Evolutionary conservation across 35 echinoderm and acorn worm genomes (phyloP), one percentile per base, ranked within the genome.

Genomic region (Antedon bifida): DNA sequence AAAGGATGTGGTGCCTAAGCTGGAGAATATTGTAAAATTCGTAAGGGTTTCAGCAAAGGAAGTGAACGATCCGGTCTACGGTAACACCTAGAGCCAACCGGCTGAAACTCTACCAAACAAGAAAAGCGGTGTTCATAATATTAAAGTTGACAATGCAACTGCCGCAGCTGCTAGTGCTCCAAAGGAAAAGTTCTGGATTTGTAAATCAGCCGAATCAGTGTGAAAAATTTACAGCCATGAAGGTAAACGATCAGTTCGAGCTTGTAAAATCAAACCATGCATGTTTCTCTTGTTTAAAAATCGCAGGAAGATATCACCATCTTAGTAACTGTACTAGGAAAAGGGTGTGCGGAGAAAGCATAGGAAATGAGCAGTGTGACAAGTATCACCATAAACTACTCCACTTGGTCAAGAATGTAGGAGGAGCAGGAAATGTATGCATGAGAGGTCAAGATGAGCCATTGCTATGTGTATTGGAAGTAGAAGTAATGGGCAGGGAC

Each of bases 211-310:
- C 38, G 1, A 36, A 82, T 45, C 79, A 82, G 29, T 82, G 79
- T 28, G 29, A 42, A 19, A 36, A 81, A 29, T 29, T 81, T 32
- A 36, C 30, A 3, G 28, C 0, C 12, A 81, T 81, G 79, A 32
- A 35, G 12, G 34, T 42, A 10, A 4, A 81, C 5, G 36, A 81
- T 1, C 34, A 77, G 1, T 86, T 0, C 56, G 46, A 86, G 21
- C 51, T 82, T 0, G 29, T 82, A 21, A 87, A 87, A 33, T 33
- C 26, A 3, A 81, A 81, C 5, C 38, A 81, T 55, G 85, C 42
- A 46, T 87, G 85, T 74, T 81, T 81, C 30, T 80, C 46, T 34
- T 87, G 78, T 74, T 42, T 87, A 2, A 87, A 87, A 32, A 44
- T 73, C 16, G 64, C 83, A 1, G 73, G 83, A 26, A 34, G 74